Conservation (phyloP, 2,888 invertebrate genomes). For the Crepidodera aurea region DNA sequence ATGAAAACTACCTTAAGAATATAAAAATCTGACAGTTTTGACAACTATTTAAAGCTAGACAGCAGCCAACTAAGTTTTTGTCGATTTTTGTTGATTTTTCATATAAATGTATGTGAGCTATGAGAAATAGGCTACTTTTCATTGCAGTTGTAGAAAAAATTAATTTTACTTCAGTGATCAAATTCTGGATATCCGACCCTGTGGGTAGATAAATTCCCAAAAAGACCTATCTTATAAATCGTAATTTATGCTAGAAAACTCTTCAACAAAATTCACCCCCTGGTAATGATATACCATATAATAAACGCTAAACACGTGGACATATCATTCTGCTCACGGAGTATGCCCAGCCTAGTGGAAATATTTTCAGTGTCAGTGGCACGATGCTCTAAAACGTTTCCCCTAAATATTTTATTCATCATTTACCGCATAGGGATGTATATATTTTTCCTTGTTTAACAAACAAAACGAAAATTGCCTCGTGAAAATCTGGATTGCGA, state of each 20-base stretch:
- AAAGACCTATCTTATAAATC: no score
- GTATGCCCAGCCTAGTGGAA: background rate
- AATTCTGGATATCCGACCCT: no score
- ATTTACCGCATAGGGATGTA: background rate
- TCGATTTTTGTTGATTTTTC: no score
- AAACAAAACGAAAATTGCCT: background rate
- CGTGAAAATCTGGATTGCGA: slow-evolving; percentile 1
- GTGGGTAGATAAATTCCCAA: no score
- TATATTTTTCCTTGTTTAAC: background rate
- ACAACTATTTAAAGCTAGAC: no score
- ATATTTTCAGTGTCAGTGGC: background rate
- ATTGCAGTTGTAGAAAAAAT: no score
- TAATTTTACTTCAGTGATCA: no score
- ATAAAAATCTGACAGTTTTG: no score
- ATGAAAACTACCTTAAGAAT: no score
- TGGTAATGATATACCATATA: background rate
- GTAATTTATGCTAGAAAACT: background rate
- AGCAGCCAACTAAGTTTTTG: no score
- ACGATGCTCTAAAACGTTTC: background rate
- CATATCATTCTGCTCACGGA: background rate
- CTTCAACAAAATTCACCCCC: background rate
- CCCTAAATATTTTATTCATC: slow-evolving; percentile 11
- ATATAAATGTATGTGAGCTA: no score
- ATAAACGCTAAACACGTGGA: background rate
- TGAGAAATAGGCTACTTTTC: no score